A percentile compares a stretch with the other conserved stretches of the same genome.
phyloP scores from a whole-genome alignment of 2,888 invertebrate genomes.

The Rhorus exstirpatorius region DNA sequence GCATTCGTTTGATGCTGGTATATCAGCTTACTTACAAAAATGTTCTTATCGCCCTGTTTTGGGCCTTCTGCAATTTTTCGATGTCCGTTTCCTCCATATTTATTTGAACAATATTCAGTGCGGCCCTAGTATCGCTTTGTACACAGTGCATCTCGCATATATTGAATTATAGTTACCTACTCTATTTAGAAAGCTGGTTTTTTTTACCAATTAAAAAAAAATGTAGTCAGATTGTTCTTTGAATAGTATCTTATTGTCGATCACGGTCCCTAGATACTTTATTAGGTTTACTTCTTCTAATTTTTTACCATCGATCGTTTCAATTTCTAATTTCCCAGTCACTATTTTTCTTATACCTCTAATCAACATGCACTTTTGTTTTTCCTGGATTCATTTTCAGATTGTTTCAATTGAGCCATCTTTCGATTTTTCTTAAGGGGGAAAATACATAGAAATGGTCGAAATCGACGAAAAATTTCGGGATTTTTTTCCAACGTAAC shows the following conservation, averaged over 20 bases:
- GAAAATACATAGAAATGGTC: no score
- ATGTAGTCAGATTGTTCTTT: constrained; percentile 60
- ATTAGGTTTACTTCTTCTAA: constrained; percentile 51
- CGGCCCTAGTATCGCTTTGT: constrained; percentile 61
- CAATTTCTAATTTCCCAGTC: not conserved
- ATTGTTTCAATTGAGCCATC: constrained; percentile 57
- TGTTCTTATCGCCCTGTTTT: constrained; percentile 23
- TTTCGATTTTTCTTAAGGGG: constrained; percentile 7
- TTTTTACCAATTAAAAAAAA: constrained; percentile 53
- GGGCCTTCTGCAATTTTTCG: constrained; percentile 32
- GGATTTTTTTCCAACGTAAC: no score
- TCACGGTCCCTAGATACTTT: constrained; percentile 59
- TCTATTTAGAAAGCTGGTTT: constrained; percentile 60
- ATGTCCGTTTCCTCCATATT: constrained; percentile 43
- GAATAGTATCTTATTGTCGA: constrained; percentile 48
- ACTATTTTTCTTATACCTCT: constrained; percentile 48
- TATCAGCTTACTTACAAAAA: constrained; percentile 5
- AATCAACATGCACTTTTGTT: constrained; percentile 63
- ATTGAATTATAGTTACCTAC: constrained; percentile 46
- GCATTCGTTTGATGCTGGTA: not conserved
- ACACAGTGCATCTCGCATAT: constrained; percentile 44
- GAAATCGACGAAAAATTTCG: no score
- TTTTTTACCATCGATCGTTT: constrained; percentile 42
- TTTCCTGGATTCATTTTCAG: constrained; percentile 57
- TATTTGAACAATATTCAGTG: constrained; percentile 55